Conservation (phyloP, 2,888 invertebrate species). For the Myopa testacea region DNA sequence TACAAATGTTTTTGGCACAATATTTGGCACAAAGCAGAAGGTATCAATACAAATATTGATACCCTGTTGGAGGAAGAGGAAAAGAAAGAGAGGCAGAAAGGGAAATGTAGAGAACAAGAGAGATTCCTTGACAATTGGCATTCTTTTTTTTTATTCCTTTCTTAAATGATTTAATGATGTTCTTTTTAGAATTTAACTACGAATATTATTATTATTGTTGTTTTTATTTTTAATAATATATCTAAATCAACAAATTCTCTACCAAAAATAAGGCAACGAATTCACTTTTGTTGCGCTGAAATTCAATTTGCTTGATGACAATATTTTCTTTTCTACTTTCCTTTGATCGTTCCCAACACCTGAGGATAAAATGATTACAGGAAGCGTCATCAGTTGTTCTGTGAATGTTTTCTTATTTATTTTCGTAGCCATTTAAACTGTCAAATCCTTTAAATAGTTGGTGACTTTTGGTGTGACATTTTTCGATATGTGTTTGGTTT, state of each 20-base stretch:
- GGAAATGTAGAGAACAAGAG: background rate
- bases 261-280: background rate
- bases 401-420: background rate
- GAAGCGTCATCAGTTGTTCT: background rate
- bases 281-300: background rate
- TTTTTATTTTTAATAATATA: background rate
- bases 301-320: conserved; percentile 1
- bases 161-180: conserved; percentile 9
- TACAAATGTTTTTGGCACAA: conserved; percentile 61
- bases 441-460: too few relatives aligned
- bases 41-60: conserved; percentile 35
- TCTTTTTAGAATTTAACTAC: background rate
- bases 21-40: conserved; percentile 55
- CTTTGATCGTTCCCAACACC: background rate
- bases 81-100: background rate
- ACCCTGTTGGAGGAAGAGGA: background rate
- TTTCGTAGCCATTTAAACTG: too few relatives aligned
- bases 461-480: too few relatives aligned
- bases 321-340: background rate
- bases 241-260: too few relatives aligned
- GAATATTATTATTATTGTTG: background rate
- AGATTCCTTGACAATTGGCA: background rate
- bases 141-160: background rate
- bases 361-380: background rate
- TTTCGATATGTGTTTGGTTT: too few relatives aligned